A percentile compares a stretch with the other conserved stretches of the same genome.
Conservation (phyloP, 2,888 invertebrate genomes). For the Hartigia nigra region DNA sequence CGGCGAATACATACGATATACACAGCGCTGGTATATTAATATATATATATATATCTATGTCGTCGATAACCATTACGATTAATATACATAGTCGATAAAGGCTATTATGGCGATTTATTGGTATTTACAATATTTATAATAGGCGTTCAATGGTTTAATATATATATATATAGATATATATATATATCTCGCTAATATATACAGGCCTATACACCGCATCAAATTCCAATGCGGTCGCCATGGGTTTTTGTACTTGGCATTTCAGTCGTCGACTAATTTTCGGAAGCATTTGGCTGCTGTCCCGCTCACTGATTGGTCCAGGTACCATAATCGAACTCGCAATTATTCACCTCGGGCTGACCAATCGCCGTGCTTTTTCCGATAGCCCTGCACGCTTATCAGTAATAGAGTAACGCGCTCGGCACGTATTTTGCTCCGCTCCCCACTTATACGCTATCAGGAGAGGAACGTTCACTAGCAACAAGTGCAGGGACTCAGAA, state of each 20-base stretch:
- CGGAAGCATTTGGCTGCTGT: conserved; percentile 15
- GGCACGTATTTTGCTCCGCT: neutral
- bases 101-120: conserved; percentile 23
- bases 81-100: conserved; percentile 19
- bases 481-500: neutral
- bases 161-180: conserved; percentile 11
- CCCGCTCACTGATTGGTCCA: neutral
- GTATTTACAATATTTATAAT: conserved; percentile 11
- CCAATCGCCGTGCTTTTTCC: neutral
- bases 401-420: neutral
- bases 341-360: neutral
- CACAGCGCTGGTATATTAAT: neutral
- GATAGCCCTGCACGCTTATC: neutral
- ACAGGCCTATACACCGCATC: conserved; percentile 1
- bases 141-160: neutral
- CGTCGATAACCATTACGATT: neutral
- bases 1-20: conserved; percentile 18
- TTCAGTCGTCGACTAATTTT: conserved; percentile 24
- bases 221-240: conserved; percentile 18
- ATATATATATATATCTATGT: conserved; percentile 14
- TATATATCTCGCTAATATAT: conserved; percentile 13
- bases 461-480: neutral
- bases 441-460: neutral
- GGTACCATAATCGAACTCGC: neutral
- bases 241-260: conserved; percentile 22